Evolutionary conservation across 37 sponge, comb jelly and placozoan genomes (phyloP).

Genomic region (Halisarca cf. caerulea): DNA sequence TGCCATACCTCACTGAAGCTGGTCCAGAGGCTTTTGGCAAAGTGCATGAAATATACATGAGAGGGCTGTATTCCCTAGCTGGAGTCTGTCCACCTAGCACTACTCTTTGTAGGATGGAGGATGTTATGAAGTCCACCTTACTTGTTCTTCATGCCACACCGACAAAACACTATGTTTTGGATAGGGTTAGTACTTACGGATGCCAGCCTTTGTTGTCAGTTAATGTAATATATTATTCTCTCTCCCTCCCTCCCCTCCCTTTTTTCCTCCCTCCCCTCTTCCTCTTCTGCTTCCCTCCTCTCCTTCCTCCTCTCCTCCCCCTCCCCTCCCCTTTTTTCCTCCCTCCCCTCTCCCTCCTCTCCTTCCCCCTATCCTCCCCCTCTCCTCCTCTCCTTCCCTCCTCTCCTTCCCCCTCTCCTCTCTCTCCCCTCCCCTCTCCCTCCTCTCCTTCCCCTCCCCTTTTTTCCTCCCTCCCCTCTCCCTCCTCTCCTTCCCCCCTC

Average conservation of each 20-base stretch:
- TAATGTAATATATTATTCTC: background rate
- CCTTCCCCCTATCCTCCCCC: no score
- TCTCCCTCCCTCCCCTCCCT: background rate
- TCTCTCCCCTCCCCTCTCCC: background rate
- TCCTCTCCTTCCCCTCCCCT: background rate
- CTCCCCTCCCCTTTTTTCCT: conserved; percentile 26
- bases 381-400: background rate
- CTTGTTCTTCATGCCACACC: conserved; percentile 3
- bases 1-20: conserved; percentile 25
- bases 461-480: background rate
- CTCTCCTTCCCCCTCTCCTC: background rate
- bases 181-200: background rate
- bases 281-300: background rate
- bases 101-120: background rate
- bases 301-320: conserved; percentile 9
- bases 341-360: conserved; percentile 1
- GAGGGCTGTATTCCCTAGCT: background rate
- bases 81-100: background rate
- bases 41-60: background rate
- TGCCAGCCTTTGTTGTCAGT: background rate
- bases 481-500: conserved; percentile 9
- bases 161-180: background rate
- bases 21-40: conserved; percentile 22
- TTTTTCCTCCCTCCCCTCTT: background rate
- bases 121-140: background rate